Evolutionary conservation across 2,797 vertebrate species (phyloP), one percentile per base, ranked within the genome.

Genomic region (Iguana delicatissima): DNA sequence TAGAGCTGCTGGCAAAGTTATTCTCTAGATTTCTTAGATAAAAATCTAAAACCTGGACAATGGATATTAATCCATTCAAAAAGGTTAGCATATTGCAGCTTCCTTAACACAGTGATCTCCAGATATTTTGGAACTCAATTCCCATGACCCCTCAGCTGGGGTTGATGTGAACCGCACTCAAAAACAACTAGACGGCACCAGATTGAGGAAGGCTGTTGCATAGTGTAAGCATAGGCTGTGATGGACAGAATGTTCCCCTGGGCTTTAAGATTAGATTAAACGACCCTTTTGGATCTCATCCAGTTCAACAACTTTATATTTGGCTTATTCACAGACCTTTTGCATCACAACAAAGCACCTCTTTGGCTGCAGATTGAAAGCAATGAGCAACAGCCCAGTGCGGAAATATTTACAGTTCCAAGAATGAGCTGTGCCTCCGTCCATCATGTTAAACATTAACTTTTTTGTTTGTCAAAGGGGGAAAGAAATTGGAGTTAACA

Each of bases 391-490:
- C 9, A 20, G 59, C 88, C 32, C 64, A 22, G 32, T 35, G 13
- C 35, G 87, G 80, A 89, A 92, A 87, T 22, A 26, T 87, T 91
- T 42, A 80, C 38, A 38, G 12, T 93, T 92, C 93, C 87, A 62
- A 93, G 89, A 95, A 90, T 6, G 18, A 88, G 74, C 64, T 92
- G 82, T 92, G 59, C 79, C 93, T 86, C 90, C 76, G 73, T 76
- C 89, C 87, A 81, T 59, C 32, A 94, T 74, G 89, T 95, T 95
- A 95, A 95, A 92, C 55, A 92, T 94, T 95, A 95, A 96, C 91
- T 35, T 86, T 86, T 67, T 77, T 87, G 76, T 50, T 74, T 87
- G 80, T 24, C 72, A 91, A 94, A 87, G 85, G 57, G 82, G 86
- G 83, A 90, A 87, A 74, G 73, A 62, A 94, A 90, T 73, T 82